phyloP scores from a whole-genome alignment of 2,113 vertebrate genomes.

The Caranx ignobilis region DNA sequence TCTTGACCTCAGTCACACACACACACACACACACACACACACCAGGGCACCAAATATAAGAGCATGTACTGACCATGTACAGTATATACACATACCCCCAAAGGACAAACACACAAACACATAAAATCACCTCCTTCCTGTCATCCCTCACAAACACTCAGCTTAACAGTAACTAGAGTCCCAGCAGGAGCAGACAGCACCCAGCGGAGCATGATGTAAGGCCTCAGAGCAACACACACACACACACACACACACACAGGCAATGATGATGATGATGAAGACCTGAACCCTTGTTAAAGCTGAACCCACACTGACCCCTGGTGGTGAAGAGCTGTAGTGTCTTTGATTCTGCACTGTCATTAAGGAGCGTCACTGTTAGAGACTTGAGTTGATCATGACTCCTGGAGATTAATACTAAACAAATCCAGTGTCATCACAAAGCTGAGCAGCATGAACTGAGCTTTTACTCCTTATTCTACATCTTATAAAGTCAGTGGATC shows the following conservation, averaged over 20 bases:
- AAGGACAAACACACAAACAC: not conserved
- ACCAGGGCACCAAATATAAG: not conserved
- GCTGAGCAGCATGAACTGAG: too few relatives aligned
- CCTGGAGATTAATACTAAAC: too few relatives aligned
- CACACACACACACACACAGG: constrained; percentile 27
- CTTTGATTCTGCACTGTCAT: too few relatives aligned
- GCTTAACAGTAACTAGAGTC: constrained; percentile 40
- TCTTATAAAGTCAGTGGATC: too few relatives aligned
- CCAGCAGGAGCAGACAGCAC: constrained; percentile 13
- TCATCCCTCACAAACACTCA: constrained; percentile 25
- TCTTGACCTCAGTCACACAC: not conserved
- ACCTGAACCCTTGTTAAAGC: not conserved
- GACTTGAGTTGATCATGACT: too few relatives aligned
- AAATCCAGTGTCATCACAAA: too few relatives aligned
- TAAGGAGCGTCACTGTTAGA: too few relatives aligned
- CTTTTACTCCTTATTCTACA: too few relatives aligned
- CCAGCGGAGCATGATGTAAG: constrained; percentile 41
- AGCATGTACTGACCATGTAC: not conserved
- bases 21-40: not conserved
- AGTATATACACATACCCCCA: not conserved
- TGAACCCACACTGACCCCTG: constrained; percentile 66
- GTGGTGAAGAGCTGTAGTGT: constrained; percentile 8
- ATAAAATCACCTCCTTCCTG: constrained; percentile 28
- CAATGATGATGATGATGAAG: not conserved
- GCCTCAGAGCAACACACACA: constrained; percentile 34